These are phyloP conservation scores for Megalurothrips usitatus DNA, from an alignment of 2,888 invertebrate species.

Conservation along the genomic window DNA sequence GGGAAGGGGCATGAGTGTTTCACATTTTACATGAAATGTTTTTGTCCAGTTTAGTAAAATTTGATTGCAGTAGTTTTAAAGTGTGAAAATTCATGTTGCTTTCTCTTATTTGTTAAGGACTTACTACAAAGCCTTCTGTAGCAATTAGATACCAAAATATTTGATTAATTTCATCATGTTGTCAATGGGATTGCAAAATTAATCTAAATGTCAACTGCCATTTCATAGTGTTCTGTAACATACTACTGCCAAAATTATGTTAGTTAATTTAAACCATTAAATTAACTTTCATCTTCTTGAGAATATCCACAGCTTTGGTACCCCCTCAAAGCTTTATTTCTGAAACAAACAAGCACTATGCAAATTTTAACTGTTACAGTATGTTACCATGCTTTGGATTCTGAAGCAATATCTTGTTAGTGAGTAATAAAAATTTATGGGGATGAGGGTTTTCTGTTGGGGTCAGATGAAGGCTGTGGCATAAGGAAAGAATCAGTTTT, in stretches of 20 bases:
- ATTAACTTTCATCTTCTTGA: neutral
- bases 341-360: neutral
- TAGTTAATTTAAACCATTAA: neutral
- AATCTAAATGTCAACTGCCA: neutral
- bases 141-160: neutral
- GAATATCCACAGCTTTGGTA: neutral
- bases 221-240: constrained; percentile 1
- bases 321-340: neutral
- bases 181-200: neutral
- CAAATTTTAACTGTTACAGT: neutral
- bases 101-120: too few relatives aligned
- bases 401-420: too few relatives aligned
- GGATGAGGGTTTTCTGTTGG: too few relatives aligned
- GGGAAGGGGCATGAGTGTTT: constrained; percentile 12
- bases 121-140: too few relatives aligned
- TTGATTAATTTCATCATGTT: neutral
- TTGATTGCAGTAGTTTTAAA: neutral
- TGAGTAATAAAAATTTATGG: too few relatives aligned
- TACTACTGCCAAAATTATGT: constrained; percentile 7
- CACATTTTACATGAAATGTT: neutral
- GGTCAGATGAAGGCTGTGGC: too few relatives aligned
- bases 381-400: too few relatives aligned
- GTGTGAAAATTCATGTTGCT: too few relatives aligned
- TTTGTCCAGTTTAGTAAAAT: neutral
- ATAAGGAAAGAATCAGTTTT: too few relatives aligned